Evolutionary conservation across 2,797 vertebrate species (phyloP).

Genomic region (Clarias pachynema): DNA sequence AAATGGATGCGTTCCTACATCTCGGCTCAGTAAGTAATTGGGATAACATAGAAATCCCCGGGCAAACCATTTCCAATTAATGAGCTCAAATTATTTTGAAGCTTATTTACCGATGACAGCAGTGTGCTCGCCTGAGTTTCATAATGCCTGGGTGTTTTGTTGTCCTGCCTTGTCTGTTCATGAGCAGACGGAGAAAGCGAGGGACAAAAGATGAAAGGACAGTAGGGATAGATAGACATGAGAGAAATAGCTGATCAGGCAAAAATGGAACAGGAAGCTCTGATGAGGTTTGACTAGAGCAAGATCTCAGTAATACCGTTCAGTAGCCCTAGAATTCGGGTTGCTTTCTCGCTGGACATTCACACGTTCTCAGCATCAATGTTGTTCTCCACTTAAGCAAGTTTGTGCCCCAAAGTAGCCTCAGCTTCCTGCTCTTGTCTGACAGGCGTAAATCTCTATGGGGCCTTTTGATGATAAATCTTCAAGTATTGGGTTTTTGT

Average conservation of each 20-base stretch:
- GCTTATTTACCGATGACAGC: slow-evolving; percentile 71
- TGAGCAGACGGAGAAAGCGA: slow-evolving; percentile 2
- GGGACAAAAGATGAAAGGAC: slow-evolving; percentile 30
- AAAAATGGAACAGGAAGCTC: not conserved
- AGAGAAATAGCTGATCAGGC: slow-evolving; percentile 7
- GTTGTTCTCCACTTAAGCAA: not conserved
- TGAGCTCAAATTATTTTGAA: slow-evolving; percentile 76
- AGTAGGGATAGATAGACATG: not conserved
- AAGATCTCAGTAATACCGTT: not conserved
- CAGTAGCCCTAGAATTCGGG: too few species aligned
- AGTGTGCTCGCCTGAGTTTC: slow-evolving; percentile 58
- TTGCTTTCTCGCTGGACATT: not conserved
- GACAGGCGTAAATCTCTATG: not conserved
- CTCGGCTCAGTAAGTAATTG: slow-evolving; percentile 66
- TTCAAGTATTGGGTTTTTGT: not conserved
- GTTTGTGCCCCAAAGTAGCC: not conserved
- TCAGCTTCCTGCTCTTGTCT: not conserved
- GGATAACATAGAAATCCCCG: slow-evolving; percentile 68
- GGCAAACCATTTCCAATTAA: slow-evolving; percentile 72
- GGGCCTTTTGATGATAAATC: not conserved
- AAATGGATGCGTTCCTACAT: slow-evolving; percentile 71
- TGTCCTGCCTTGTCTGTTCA: slow-evolving; percentile 49
- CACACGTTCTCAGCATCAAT: not conserved
- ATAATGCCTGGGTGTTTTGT: slow-evolving; percentile 57
- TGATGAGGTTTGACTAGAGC: not conserved